These are phyloP conservation scores for Xenops minutus DNA, from an alignment of 2,797 vertebrate genomes.

Conservation along the genomic window DNA sequence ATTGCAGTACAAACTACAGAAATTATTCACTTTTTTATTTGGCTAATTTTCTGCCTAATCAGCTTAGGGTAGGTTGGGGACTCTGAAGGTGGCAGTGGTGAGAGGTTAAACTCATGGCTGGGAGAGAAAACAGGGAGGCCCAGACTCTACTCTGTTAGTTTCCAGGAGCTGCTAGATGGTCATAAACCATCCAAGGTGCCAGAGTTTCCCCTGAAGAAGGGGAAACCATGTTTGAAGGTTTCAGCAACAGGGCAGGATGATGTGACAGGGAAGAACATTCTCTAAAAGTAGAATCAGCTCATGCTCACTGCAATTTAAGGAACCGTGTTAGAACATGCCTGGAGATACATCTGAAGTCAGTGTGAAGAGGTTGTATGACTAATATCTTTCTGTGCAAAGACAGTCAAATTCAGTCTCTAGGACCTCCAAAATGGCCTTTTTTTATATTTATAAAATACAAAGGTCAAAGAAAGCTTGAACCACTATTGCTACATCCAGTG, in stretches of 20 bases:
- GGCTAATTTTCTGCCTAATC: neutral
- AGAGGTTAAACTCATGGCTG: neutral
- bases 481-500: rapidly evolving
- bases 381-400: neutral
- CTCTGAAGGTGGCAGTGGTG: neutral
- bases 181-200: neutral
- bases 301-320: neutral
- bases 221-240: neutral
- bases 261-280: neutral
- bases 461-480: rapidly evolving
- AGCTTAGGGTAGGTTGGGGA: neutral
- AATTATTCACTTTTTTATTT: neutral
- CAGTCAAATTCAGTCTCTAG: neutral
- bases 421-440: neutral
- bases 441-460: neutral
- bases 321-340: neutral
- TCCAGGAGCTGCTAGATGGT: neutral
- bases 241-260: rapidly evolving
- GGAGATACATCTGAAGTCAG: neutral
- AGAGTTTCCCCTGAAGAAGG: neutral
- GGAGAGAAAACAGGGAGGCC: neutral
- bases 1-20: neutral
- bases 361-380: neutral
- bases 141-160: neutral
- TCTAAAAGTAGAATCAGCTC: neutral